These are phyloP conservation scores for Drosophila teissieri DNA, from an alignment of 1,140 invertebrate species.

Conservation along the genomic window DNA sequence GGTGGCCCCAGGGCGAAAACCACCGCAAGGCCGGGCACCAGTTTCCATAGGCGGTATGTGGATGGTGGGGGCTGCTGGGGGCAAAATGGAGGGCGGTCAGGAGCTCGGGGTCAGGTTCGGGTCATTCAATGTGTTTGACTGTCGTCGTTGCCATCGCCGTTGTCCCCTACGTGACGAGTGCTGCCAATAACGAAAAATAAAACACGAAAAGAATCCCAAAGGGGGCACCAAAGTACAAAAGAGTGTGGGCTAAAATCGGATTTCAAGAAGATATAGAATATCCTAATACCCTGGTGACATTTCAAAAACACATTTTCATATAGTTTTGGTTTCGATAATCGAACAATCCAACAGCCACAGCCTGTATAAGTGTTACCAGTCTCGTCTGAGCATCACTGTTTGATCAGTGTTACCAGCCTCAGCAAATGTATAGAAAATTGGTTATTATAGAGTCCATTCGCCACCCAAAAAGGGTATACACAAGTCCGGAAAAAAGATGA, in stretches of 20 bases:
- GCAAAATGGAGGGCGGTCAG: background rate
- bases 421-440: no score
- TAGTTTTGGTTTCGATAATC: no score
- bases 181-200: slow-evolving; percentile 40
- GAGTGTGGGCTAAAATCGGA: slow-evolving; percentile 14
- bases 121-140: slow-evolving; percentile 53
- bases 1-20: slow-evolving; percentile 33
- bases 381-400: no score
- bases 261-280: slow-evolving; percentile 7
- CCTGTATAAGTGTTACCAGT: no score
- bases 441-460: no score
- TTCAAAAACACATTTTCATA: background rate
- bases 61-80: background rate
- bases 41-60: background rate
- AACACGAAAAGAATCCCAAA: slow-evolving; percentile 16
- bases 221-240: background rate
- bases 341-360: no score
- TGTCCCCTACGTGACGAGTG: slow-evolving; percentile 51
- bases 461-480: slow-evolving; percentile 1
- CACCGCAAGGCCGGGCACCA: background rate
- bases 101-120: slow-evolving; percentile 35
- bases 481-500: background rate
- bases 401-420: background rate
- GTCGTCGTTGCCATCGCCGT: slow-evolving; percentile 32
- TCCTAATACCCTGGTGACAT: slow-evolving; percentile 7